Conservation (phyloP, 2,797 vertebrate species). For the Apodemus agrarius region DNA sequence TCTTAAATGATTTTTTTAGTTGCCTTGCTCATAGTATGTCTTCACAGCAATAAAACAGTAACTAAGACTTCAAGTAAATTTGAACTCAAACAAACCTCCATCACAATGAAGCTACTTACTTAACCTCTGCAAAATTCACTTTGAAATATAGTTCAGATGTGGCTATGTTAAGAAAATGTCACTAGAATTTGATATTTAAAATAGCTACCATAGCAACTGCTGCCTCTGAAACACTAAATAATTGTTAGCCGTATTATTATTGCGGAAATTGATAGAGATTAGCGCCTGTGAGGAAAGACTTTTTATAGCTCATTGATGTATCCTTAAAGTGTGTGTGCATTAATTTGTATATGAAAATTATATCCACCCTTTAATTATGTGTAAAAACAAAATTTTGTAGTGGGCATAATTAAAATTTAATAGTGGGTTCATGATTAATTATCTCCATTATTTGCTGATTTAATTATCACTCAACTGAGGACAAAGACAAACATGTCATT, state of each 20-base stretch:
- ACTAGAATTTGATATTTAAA: background rate
- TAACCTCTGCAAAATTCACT: background rate
- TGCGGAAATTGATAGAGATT: background rate
- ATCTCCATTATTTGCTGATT: background rate
- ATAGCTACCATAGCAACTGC: background rate
- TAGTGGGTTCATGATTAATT: background rate
- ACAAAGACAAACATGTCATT: background rate
- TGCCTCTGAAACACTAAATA: background rate
- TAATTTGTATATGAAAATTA: background rate
- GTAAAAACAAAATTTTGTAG: slow-evolving; percentile 13
- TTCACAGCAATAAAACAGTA: background rate
- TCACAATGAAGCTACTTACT: background rate
- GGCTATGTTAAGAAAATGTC: background rate
- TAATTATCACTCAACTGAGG: background rate
- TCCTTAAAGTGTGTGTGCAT: background rate
- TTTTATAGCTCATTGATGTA: background rate
- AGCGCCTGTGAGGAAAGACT: background rate
- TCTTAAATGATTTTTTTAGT: no score
- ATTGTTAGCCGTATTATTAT: background rate
- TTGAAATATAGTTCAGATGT: background rate
- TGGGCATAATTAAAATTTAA: background rate
- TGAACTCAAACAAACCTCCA: background rate
- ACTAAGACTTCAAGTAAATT: background rate
- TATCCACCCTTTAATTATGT: background rate
- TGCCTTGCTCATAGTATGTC: background rate